Percentiles rank a stretch among this genome's conserved stretches.
These are phyloP conservation scores for Nomada hirtipes DNA, from an alignment of 2,888 invertebrate species.

Conservation along the genomic window DNA sequence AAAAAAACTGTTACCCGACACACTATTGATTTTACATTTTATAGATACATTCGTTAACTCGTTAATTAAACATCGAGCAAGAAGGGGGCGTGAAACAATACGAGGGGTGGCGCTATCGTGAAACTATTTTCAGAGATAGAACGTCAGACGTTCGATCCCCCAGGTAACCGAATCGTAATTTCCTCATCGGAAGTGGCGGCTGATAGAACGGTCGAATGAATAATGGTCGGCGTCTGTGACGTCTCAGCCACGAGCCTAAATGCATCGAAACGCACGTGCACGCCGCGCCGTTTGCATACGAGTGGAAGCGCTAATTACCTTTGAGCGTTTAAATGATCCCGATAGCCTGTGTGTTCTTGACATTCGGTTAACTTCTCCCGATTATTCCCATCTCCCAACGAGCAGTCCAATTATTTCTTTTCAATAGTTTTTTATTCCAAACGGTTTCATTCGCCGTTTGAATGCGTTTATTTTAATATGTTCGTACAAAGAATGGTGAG, in stretches of 20 bases:
- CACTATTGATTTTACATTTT: not conserved
- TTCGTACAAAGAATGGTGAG: not conserved
- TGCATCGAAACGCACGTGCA: constrained; percentile 20
- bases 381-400: not conserved
- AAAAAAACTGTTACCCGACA: not conserved
- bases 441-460: not conserved
- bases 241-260: constrained; percentile 44
- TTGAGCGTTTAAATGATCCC: not conserved
- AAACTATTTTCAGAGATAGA: constrained; percentile 51
- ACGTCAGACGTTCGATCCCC: constrained; percentile 40
- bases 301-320: constrained; percentile 8
- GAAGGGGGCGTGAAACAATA: constrained; percentile 7
- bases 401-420: not conserved
- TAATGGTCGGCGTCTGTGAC: constrained; percentile 58
- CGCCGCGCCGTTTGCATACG: constrained; percentile 4
- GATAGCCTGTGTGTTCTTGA: not conserved
- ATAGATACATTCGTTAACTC: constrained; percentile 35
- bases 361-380: not conserved
- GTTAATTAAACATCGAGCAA: constrained; percentile 49
- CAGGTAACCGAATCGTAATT: constrained; percentile 55
- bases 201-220: constrained; percentile 60
- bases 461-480: too few relatives aligned
- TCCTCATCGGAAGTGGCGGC: constrained; percentile 50
- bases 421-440: not conserved
- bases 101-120: not conserved